Conservation (phyloP, 2,888 invertebrate genomes). For the Microdon myrmicae region DNA sequence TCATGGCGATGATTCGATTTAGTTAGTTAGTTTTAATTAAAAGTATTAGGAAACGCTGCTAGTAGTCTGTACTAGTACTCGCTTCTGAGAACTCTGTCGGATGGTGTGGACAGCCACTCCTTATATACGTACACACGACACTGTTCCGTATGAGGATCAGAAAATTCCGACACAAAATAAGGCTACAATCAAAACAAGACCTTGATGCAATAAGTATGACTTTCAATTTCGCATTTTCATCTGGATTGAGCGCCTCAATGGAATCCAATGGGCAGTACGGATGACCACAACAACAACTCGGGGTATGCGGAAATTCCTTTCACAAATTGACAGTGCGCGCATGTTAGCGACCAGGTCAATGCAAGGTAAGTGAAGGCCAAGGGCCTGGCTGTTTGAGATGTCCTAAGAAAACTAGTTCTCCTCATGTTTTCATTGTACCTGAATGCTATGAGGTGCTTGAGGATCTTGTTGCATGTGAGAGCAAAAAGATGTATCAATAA, state of each 20-base stretch:
- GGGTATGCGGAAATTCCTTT: slow-evolving; percentile 56
- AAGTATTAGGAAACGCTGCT: slow-evolving; percentile 55
- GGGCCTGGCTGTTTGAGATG: slow-evolving; percentile 56
- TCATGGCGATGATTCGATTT: slow-evolving; percentile 56
- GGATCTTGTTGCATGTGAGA: slow-evolving; percentile 9
- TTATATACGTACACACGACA: slow-evolving; percentile 59
- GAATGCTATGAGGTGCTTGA: not conserved
- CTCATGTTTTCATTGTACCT: slow-evolving; percentile 4
- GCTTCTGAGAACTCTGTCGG: slow-evolving; percentile 57
- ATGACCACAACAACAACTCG: slow-evolving; percentile 6
- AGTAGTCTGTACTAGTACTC: slow-evolving; percentile 60
- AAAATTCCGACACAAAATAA: slow-evolving; percentile 25
- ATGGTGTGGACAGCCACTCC: slow-evolving; percentile 54
- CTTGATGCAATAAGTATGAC: slow-evolving; percentile 27
- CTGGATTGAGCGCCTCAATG: too few species aligned
- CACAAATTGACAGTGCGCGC: slow-evolving; percentile 54
- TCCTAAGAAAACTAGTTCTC: slow-evolving; percentile 32
- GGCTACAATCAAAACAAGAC: slow-evolving; percentile 38
- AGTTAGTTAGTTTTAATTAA: slow-evolving; percentile 18
- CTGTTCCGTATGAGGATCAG: slow-evolving; percentile 27
- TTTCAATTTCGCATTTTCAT: slow-evolving; percentile 43
- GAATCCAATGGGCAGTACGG: slow-evolving; percentile 12
- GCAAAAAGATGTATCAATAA: slow-evolving; percentile 1
- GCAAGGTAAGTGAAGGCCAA: slow-evolving; percentile 67
- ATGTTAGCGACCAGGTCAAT: slow-evolving; percentile 50